These are phyloP conservation scores for Dryobates pubescens DNA, from an alignment of 2,797 vertebrate genomes.

Conservation along the genomic window DNA sequence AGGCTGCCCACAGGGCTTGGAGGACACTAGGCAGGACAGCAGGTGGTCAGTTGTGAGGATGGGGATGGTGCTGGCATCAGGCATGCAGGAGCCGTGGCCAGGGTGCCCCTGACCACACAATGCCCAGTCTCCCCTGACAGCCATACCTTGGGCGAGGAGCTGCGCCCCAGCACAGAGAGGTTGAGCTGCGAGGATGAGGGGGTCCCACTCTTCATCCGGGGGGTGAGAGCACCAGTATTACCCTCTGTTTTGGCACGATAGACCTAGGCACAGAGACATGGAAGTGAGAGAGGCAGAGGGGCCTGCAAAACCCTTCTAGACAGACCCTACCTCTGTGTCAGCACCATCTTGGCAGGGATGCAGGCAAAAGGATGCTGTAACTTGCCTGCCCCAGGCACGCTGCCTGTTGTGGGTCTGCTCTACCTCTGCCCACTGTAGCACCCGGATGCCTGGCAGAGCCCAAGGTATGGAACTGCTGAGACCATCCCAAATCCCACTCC, in stretches of 20 bases:
- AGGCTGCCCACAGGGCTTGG: constrained; percentile 86
- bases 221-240: constrained; percentile 71
- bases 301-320: background rate
- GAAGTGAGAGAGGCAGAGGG: background rate
- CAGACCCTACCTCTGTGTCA: background rate
- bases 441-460: background rate
- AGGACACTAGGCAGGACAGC: background rate
- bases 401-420: background rate
- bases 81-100: fast-evolving
- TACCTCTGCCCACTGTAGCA: background rate
- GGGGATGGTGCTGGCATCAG: background rate
- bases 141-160: constrained; percentile 86
- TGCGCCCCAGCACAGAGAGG: constrained; percentile 86
- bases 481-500: background rate
- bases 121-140: background rate
- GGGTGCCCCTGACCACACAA: fast-evolving
- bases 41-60: background rate
- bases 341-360: background rate
- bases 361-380: background rate
- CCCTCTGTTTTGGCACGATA: constrained; percentile 89
- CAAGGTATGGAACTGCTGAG: background rate
- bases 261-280: constrained; percentile 77
- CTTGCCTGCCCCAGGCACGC: background rate
- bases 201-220: constrained; percentile 78
- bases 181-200: constrained; percentile 85